Percentiles rank a stretch among this genome's conserved stretches.
Conservation (phyloP, 2,797 vertebrate genomes). For the Coilia nasus region DNA sequence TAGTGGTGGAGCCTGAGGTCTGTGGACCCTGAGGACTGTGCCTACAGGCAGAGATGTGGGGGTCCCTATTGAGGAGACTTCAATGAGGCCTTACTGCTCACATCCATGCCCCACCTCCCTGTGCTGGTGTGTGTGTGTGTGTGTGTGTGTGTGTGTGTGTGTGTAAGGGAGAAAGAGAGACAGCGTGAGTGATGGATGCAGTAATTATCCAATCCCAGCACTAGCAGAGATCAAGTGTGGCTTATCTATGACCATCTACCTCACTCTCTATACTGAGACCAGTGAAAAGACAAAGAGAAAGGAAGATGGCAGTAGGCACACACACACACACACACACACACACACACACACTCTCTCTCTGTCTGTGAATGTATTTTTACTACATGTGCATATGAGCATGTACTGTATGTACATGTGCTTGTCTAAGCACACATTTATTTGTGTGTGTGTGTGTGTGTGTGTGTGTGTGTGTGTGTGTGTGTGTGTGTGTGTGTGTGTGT, state of each 20-base stretch:
- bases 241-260: slow-evolving; percentile 26
- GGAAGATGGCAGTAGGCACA: neutral
- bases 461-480: neutral
- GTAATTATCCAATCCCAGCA: neutral
- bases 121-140: neutral
- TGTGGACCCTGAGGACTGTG: neutral
- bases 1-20: too few species aligned
- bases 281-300: neutral
- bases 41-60: neutral
- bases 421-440: too few species aligned
- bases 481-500: too few species aligned
- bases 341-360: too few species aligned
- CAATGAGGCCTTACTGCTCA: neutral
- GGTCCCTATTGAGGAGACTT: neutral
- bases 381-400: too few species aligned
- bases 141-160: neutral
- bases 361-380: too few species aligned
- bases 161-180: neutral
- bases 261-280: slow-evolving; percentile 32
- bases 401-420: too few species aligned
- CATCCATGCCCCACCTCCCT: neutral
- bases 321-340: too few species aligned
- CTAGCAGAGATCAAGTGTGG: neutral
- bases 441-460: slow-evolving; percentile 15
- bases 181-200: slow-evolving; percentile 9